These are phyloP conservation scores for Adelphocoris suturalis DNA, from an alignment of 2,888 invertebrate genomes.

Conservation along the genomic window DNA sequence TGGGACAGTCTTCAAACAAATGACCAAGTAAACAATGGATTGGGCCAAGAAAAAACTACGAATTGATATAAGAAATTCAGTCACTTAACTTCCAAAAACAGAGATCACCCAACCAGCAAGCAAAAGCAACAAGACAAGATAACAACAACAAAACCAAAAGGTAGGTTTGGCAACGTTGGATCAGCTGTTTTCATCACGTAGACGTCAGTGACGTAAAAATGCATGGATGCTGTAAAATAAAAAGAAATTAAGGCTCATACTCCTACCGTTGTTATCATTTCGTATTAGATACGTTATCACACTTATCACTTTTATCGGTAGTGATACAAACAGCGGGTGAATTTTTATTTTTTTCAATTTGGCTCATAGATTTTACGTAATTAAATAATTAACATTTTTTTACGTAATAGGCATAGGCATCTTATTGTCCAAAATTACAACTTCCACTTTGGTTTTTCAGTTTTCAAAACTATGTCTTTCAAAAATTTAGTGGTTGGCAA, in stretches of 20 bases:
- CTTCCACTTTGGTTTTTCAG: background rate
- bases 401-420: background rate
- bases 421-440: background rate
- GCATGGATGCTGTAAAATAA: no score
- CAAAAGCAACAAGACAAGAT: background rate
- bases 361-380: no score
- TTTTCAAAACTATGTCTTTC: background rate
- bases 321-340: no score
- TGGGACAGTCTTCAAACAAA: background rate
- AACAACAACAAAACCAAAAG: slow-evolving; percentile 8
- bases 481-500: background rate
- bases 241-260: no score
- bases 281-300: no score
- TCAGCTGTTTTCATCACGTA: background rate
- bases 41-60: background rate
- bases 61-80: background rate
- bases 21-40: background rate
- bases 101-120: background rate
- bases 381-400: background rate
- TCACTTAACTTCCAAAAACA: slow-evolving; percentile 7
- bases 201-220: background rate
- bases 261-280: no score
- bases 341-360: no score
- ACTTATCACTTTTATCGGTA: no score
- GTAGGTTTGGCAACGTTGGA: slow-evolving; percentile 13